Evolutionary conservation across 2,113 vertebrate genomes (phyloP).

Genomic region (Prionailurus viverrinus): DNA sequence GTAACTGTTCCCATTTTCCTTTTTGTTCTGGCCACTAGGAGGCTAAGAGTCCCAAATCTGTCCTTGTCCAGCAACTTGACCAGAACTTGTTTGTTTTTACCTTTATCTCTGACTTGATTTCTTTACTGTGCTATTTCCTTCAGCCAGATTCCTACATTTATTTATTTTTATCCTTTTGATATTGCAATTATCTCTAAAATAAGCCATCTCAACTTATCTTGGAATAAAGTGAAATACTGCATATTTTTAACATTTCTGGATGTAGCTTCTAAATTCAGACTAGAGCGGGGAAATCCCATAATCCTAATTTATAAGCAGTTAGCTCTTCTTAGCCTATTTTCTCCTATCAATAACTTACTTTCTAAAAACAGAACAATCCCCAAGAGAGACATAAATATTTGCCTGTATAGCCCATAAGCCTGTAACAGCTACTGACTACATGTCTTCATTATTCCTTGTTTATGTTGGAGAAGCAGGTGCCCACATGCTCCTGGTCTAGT

Average conservation of each 20-base stretch:
- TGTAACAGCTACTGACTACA: not conserved
- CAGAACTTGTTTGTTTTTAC: not conserved
- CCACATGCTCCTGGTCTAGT: not conserved
- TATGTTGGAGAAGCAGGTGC: not conserved
- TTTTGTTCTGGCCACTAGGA: not conserved
- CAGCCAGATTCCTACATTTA: conserved; percentile 12
- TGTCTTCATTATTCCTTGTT: not conserved
- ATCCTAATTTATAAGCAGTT: conserved; percentile 70
- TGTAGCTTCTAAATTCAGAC: conserved; percentile 52
- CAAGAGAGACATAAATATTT: conserved; percentile 55
- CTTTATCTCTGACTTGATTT: not conserved
- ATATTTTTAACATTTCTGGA: conserved; percentile 59
- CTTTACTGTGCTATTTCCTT: not conserved
- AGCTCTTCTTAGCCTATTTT: conserved; percentile 54
- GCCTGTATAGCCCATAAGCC: not conserved
- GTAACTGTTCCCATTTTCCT: not conserved
- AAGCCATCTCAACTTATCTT: conserved; percentile 43
- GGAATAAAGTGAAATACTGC: not conserved
- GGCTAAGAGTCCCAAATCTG: not conserved
- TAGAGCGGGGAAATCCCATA: not conserved
- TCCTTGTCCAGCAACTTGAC: not conserved
- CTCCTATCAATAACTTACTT: conserved; percentile 52
- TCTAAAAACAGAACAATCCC: conserved; percentile 64
- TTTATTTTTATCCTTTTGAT: conserved; percentile 39
- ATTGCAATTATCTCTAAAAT: conserved; percentile 45